These are phyloP conservation scores for Panurus biarmicus DNA, from an alignment of 2,113 vertebrate genomes.

Conservation along the genomic window DNA sequence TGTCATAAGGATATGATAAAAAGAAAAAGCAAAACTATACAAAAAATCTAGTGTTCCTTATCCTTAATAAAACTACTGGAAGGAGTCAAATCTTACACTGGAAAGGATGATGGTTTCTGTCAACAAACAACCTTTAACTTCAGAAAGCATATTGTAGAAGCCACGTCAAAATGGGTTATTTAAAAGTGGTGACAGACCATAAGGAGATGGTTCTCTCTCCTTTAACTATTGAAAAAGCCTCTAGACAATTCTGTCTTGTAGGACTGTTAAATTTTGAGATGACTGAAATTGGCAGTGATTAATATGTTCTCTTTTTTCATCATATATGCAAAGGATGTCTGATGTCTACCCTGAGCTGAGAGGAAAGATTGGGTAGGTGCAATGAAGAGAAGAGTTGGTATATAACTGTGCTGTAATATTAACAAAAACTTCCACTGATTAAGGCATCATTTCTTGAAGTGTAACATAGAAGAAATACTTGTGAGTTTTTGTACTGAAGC, in stretches of 20 bases:
- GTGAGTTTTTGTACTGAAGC: neutral
- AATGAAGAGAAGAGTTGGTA: neutral
- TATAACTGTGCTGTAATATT: neutral
- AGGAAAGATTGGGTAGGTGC: neutral
- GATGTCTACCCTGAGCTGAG: neutral
- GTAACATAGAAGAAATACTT: neutral
- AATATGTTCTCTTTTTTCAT: neutral
- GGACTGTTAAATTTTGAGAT: neutral
- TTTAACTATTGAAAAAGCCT: neutral
- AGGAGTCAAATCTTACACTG: neutral
- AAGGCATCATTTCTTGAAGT: neutral
- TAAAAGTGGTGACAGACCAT: fast-evolving
- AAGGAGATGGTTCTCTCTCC: neutral
- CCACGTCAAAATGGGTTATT: neutral
- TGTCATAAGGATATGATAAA: neutral
- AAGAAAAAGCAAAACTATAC: neutral
- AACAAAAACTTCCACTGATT: neutral
- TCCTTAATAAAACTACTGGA: neutral
- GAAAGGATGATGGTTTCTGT: neutral
- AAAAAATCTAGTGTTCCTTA: neutral
- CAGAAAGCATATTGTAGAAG: neutral
- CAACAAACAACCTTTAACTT: neutral
- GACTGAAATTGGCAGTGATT: neutral
- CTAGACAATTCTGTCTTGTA: neutral
- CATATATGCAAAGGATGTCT: neutral